phyloP scores from a whole-genome alignment of 2,888 invertebrate genomes.

The Trachelus stipa region DNA sequence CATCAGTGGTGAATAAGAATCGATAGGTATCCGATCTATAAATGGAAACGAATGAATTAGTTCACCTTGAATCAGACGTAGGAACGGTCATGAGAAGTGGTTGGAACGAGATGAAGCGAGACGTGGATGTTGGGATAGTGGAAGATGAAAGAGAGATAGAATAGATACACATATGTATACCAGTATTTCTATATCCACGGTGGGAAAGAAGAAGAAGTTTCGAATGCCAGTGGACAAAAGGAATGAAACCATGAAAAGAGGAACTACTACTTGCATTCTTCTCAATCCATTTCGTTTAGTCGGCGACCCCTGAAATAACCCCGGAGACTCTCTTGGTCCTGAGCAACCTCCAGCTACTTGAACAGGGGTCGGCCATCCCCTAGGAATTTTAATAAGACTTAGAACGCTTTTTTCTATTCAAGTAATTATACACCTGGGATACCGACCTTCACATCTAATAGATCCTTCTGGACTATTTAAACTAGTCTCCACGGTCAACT shows the following conservation, averaged over 20 bases:
- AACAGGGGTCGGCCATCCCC: background rate
- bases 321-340: background rate
- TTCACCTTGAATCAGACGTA: background rate
- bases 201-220: background rate
- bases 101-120: background rate
- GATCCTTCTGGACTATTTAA: background rate
- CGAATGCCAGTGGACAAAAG: background rate
- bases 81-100: background rate
- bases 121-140: too few relatives aligned
- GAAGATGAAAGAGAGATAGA: too few relatives aligned
- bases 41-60: background rate
- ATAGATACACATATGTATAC: too few relatives aligned
- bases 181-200: background rate
- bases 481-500: background rate
- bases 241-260: background rate
- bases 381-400: slow-evolving; percentile 7
- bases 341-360: background rate
- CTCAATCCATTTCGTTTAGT: background rate
- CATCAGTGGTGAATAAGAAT: background rate
- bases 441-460: background rate
- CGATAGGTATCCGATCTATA: background rate
- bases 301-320: background rate
- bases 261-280: background rate
- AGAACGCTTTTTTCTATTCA: background rate
- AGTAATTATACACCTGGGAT: slow-evolving; percentile 1